Evolutionary conservation across 2,113 vertebrate species (phyloP), one percentile per base, ranked within the genome.

Genomic region (Saguinus imperator): DNA sequence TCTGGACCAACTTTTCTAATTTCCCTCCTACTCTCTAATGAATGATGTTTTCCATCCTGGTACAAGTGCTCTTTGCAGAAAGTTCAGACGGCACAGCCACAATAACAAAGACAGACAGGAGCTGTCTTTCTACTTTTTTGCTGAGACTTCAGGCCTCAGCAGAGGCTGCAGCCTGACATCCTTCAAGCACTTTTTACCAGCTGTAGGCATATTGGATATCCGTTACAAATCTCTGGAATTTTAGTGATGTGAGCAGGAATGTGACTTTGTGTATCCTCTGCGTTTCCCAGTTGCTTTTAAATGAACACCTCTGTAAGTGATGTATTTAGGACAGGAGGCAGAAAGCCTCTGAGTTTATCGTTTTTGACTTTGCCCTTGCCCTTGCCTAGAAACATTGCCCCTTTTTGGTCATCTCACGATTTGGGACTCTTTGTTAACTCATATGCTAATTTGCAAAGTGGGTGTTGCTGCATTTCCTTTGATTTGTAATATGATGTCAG

Each of bases 381-480:
- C 77, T 87, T 92, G 20, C 76, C 48, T 29, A 52, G 16, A 77
- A 32, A 32, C 16, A 35, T 8, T 45, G 8, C 58, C 79, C 16
- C 73, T 43, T 89, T 21, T 61, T 48, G 45, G 72, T 57, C 9
- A 1, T 40, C 75, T 91, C 37, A n/a, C 85, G 21, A 6, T 23
- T 8, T 45, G 29, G 3, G 85, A 14, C 57, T 82, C 29, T 81
- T 66, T 50, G 23, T 79, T 77, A 77, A 82, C 23, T 72, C 92
- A 29, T 43, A 25, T 1, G n/a, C 75, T 85, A 40, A 93, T 92
- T 85, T 94, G 81, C 87, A 64, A 91, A 93, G 91, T 92, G 61
- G 20, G 32, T 48, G n/a, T 88, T 21, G n/a, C 76, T 57, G 4
- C 13, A 16, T 81, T 84, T 73, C 43, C 84, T 97, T 82, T 89